phyloP scores from a whole-genome alignment of 2,113 vertebrate species.

The Neolamprologus kungweensis region DNA sequence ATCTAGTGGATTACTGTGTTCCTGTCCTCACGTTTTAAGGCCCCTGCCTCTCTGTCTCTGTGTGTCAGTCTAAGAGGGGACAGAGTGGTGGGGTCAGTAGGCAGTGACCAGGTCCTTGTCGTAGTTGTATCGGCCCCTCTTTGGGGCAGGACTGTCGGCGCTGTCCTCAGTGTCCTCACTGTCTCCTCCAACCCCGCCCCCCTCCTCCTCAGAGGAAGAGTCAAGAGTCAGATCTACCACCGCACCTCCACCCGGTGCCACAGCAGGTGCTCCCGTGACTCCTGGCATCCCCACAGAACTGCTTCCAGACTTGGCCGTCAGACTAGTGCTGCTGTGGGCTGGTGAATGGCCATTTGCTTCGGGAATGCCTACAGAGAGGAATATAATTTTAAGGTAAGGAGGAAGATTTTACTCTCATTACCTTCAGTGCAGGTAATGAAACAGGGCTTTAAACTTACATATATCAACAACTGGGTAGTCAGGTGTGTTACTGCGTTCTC shows the following conservation, averaged over 20 bases:
- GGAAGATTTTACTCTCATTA: neutral
- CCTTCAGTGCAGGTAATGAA: neutral
- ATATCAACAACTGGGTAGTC: slow-evolving; percentile 88
- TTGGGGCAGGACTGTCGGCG: slow-evolving; percentile 82
- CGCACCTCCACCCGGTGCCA: slow-evolving; percentile 65
- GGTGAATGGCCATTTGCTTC: slow-evolving; percentile 82
- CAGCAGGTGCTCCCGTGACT: slow-evolving; percentile 31
- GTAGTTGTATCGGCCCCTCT: slow-evolving; percentile 86
- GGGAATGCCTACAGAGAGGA: slow-evolving; percentile 73
- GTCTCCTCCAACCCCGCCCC: slow-evolving; percentile 78
- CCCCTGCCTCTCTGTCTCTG: slow-evolving; percentile 37
- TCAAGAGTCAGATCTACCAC: slow-evolving; percentile 97
- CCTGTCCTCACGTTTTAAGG: slow-evolving; percentile 49
- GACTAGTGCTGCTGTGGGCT: slow-evolving; percentile 74
- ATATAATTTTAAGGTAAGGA: neutral
- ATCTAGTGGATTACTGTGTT: slow-evolving; percentile 47
- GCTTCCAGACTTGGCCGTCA: slow-evolving; percentile 79
- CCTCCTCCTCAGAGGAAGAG: slow-evolving; percentile 88
- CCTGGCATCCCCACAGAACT: slow-evolving; percentile 60
- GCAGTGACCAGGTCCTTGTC: slow-evolving; percentile 95
- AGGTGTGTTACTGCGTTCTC: slow-evolving; percentile 86
- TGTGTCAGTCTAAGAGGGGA: slow-evolving; percentile 58
- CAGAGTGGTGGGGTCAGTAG: slow-evolving; percentile 78
- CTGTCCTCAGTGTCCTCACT: slow-evolving; percentile 92
- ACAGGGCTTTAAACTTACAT: slow-evolving; percentile 67